Base-by-base conservation (phyloP, 2,888 invertebrate genomes). In the Drosophila villosipedis region DNA sequence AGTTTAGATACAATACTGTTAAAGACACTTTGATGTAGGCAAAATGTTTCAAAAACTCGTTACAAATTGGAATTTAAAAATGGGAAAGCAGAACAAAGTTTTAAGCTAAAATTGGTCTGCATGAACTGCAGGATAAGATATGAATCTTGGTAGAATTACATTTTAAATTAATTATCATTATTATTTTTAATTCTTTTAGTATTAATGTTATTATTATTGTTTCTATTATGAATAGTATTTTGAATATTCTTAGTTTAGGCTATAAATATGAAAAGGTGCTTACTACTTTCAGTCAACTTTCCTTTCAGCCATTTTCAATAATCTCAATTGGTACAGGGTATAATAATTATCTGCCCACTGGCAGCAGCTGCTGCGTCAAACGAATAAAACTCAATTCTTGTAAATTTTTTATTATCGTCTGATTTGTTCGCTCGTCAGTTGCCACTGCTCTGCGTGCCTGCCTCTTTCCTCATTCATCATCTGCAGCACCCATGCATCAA, bases 401-500 rank as follows among this genome's bases (percentile, higher is more conserved):
- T 35, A 19, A 30, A 30, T 4, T 59, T 59, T 39, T 52, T 25
- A 68, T 31, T 43, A 53, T 58, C 31, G 47, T 19, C 22, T 43
- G 39, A 35, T 41, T 61, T 61, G 35, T 43, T 49, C 35, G 61
- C 35, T 43, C 30, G 25, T 30, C 5, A 33, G 28, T 28, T 10
- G n/a, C 1, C 41, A 22, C 14, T 28, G 14, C n/a, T 19, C 25
- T 65, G 59, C 47, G 31, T 55, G 66, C 10, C 54, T 54, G 49
- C 25, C 63, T 54, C 58, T 78, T 64, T 57, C 43, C 28, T 60
- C 50, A 58, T 74, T 64, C 57, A 64, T 78, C 77, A 66, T 60
- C 31, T 54, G 25, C 67, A 72, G 66, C 81, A 67, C 47, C 82
- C 83, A 84, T 78, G 73, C 88, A 88, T 85, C 88, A 88, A 81